Evolutionary conservation across 2,888 invertebrate genomes (phyloP).

Genomic region (Acleris literana): DNA sequence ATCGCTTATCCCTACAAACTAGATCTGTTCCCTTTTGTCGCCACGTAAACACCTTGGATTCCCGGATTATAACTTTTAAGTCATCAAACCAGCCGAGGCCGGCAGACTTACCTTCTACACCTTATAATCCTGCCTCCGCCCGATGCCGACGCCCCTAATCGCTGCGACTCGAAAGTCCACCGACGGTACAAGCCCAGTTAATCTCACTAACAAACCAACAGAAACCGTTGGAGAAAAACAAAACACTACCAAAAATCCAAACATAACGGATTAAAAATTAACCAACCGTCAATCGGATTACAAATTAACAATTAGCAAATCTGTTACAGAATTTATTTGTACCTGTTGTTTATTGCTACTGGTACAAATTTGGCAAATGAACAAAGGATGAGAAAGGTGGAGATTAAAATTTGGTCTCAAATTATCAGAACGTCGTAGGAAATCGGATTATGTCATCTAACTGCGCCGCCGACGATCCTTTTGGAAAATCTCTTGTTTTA

Average conservation of each 20-base stretch:
- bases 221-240: constrained; percentile 9
- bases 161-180: constrained; percentile 2
- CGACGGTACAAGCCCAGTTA: constrained; percentile 12
- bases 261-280: constrained; percentile 19
- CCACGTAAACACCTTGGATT: no score
- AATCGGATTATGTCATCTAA: constrained; percentile 24
- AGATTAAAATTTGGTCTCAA: constrained; percentile 19
- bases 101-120: neutral
- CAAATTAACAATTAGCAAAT: constrained; percentile 25
- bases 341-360: constrained; percentile 30
- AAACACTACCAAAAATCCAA: constrained; percentile 22
- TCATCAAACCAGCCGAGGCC: no score
- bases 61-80: no score
- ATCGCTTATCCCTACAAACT: no score
- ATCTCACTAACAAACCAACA: constrained; percentile 15
- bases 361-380: constrained; percentile 22
- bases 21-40: no score
- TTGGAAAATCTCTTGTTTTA: constrained; percentile 20
- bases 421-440: constrained; percentile 13
- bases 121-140: neutral
- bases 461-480: constrained; percentile 17
- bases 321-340: constrained; percentile 9
- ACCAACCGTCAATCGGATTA: constrained; percentile 8
- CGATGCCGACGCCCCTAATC: neutral
- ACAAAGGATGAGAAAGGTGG: constrained; percentile 20